Percentiles rank a stretch among this genome's conserved stretches.
Conservation (phyloP, 2,113 vertebrate species). For the Chaenocephalus aceratus region DNA sequence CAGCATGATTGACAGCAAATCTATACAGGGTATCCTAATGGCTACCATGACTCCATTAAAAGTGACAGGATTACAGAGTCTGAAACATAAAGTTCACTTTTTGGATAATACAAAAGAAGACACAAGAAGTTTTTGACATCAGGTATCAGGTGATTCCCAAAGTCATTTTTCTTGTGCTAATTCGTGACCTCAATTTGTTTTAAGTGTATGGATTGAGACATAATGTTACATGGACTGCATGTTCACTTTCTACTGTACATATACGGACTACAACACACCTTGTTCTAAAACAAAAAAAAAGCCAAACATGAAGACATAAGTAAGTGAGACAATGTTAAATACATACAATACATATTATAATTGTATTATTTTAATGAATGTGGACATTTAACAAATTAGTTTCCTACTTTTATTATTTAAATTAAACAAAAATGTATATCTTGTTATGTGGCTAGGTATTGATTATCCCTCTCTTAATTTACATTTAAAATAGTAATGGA, state of each 20-base stretch:
- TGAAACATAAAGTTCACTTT: not conserved
- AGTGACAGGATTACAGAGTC: constrained; percentile 1
- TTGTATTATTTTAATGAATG: no score
- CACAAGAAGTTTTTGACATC: not conserved
- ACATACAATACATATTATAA: no score
- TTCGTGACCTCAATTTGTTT: not conserved
- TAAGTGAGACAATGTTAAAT: no score
- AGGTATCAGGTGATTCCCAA: not conserved
- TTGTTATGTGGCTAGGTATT: no score
- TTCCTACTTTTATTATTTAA: no score
- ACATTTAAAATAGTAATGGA: no score
- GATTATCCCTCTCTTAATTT: no score
- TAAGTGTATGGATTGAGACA: not conserved
- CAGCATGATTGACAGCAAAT: constrained; percentile 12
- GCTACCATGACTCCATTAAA: not conserved
- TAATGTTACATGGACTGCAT: not conserved
- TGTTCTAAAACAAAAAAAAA: no score
- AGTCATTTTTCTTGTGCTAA: not conserved
- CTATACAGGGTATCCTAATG: constrained; percentile 21
- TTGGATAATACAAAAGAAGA: constrained; percentile 14
- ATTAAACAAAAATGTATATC: no score
- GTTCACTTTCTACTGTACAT: not conserved
- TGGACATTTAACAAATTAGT: no score
- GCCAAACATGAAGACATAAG: no score
- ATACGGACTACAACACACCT: no score